Evolutionary conservation across 2,113 vertebrate genomes (phyloP).

Genomic region (Cryptoleucopteryx plumbea): DNA sequence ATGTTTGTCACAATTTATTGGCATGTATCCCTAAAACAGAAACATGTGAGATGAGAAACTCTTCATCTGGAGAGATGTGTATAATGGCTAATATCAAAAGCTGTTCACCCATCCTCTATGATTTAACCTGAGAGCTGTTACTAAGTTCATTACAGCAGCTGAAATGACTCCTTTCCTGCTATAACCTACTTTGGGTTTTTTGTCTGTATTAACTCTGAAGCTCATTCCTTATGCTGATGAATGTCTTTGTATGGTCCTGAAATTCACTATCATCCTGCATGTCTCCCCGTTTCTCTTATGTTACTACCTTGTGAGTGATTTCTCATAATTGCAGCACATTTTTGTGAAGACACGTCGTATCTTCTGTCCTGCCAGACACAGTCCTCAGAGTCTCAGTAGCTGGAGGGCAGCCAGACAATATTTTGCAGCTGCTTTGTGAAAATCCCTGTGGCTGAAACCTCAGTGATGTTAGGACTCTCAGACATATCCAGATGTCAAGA

Average conservation of each 20-base stretch:
- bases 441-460: background rate
- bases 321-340: background rate
- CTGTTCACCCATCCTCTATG: background rate
- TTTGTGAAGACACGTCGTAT: background rate
- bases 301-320: background rate
- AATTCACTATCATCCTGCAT: background rate
- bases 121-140: background rate
- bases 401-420: slow-evolving; percentile 35
- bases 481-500: background rate
- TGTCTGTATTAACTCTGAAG: background rate
- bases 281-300: background rate
- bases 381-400: background rate
- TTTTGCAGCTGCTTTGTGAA: slow-evolving; percentile 25
- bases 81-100: background rate
- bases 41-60: background rate
- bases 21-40: background rate
- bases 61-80: background rate
- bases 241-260: background rate
- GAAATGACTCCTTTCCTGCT: background rate
- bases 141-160: background rate
- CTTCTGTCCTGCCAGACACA: background rate
- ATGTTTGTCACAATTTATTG: background rate
- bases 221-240: background rate
- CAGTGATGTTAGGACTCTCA: background rate
- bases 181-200: background rate